Conservation (phyloP, 2,797 vertebrate species). For the Rhynchotus rufescens region DNA sequence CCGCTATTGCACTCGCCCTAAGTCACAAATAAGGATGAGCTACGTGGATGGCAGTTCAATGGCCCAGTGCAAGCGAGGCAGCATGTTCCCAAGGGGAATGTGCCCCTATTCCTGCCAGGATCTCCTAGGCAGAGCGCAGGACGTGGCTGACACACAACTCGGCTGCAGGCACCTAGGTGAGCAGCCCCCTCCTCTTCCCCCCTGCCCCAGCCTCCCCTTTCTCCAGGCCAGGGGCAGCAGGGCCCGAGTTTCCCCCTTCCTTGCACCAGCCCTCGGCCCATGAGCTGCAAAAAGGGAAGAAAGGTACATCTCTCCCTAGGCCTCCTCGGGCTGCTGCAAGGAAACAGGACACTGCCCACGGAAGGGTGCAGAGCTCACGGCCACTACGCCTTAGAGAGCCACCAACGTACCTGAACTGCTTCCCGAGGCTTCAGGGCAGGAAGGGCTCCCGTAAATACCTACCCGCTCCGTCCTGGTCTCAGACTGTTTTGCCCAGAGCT, state of each 20-base stretch:
- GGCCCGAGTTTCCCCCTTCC: neutral
- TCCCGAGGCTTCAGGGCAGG: neutral
- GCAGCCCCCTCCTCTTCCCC: neutral
- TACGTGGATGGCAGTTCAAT: neutral
- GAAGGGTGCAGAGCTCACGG: neutral
- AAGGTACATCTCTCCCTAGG: accelerated
- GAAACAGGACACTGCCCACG: neutral
- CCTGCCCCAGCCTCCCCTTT: neutral
- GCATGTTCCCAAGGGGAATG: accelerated
- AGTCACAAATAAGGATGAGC: neutral
- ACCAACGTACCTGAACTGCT: neutral
- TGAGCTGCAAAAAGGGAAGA: neutral
- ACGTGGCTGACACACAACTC: neutral
- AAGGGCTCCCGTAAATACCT: neutral
- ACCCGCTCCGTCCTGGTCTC: neutral
- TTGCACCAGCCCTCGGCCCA: neutral
- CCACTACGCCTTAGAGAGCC: neutral
- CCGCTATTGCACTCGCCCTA: neutral
- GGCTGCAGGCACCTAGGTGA: neutral
- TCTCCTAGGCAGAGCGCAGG: neutral
- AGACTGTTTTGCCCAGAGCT: neutral
- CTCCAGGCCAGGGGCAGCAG: neutral
- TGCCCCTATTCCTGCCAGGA: neutral
- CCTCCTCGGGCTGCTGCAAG: neutral
- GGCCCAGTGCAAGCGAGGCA: neutral